Evolutionary conservation across 1,140 invertebrate species (phyloP).

Genomic region (Wasmannia auropunctata): DNA sequence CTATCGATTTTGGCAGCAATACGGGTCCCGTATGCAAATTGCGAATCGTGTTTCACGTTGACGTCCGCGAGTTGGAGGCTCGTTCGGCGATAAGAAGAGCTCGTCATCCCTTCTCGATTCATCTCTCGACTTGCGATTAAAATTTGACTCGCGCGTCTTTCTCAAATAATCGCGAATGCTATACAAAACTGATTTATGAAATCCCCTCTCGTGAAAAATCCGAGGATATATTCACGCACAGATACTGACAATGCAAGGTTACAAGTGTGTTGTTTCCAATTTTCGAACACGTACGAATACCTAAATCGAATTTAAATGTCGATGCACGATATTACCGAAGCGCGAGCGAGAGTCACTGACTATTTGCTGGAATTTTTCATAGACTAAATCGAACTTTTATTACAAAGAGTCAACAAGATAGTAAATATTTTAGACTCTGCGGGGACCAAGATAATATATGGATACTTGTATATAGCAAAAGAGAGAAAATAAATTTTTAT

Average conservation of each 20-base stretch:
- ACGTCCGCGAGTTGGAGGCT: background rate
- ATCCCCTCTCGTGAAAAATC: background rate
- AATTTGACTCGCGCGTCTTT: conserved; percentile 20
- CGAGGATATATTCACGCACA: background rate
- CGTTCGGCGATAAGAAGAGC: background rate
- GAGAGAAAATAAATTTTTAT: background rate
- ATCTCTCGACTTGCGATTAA: conserved; percentile 28
- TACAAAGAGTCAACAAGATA: background rate
- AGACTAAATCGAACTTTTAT: background rate
- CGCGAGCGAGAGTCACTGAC: background rate
- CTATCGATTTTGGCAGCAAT: conserved; percentile 56
- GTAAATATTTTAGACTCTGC: background rate
- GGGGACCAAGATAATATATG: background rate
- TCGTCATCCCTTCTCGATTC: background rate
- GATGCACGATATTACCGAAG: background rate
- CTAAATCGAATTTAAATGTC: background rate
- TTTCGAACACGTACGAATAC: background rate
- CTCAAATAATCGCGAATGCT: background rate
- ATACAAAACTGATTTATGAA: background rate
- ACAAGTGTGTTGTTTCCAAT: background rate
- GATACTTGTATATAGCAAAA: background rate
- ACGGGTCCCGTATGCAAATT: conserved; percentile 54
- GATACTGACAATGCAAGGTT: background rate
- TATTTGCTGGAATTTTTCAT: background rate
- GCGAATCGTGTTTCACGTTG: background rate